These are phyloP conservation scores for Luidia sarsii DNA, from an alignment of 53 echinoderm and acorn worm species.

Conservation along the genomic window DNA sequence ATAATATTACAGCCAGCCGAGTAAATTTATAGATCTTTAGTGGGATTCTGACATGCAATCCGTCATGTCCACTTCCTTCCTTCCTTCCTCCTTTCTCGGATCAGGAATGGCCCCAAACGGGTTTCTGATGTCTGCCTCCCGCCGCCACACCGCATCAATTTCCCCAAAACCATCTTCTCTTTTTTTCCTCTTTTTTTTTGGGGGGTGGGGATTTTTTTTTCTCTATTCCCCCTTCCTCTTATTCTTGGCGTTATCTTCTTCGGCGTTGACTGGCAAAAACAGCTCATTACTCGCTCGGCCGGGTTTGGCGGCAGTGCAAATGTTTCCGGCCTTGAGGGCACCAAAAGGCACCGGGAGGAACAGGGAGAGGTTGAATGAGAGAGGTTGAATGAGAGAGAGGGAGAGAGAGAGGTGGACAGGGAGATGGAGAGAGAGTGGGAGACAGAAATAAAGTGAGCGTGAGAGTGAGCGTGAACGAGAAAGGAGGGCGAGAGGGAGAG, in stretches of 20 bases:
- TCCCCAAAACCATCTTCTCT: not conserved
- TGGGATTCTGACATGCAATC: constrained; percentile 50
- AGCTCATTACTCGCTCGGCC: constrained; percentile 46
- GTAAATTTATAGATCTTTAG: constrained; percentile 34
- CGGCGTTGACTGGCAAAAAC: not conserved
- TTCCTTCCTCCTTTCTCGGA: constrained; percentile 44
- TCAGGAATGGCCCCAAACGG: constrained; percentile 31
- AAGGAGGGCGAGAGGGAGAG: too few relatives aligned
- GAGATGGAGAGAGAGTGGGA: too few relatives aligned
- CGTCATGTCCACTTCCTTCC: constrained; percentile 51
- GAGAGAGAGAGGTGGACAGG: too few relatives aligned
- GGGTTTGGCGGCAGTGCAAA: constrained; percentile 49
- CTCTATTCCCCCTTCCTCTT: too few relatives aligned
- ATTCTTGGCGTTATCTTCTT: too few relatives aligned
- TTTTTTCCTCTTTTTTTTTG: constrained; percentile 7
- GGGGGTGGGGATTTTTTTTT: too few relatives aligned
- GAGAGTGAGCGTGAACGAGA: too few relatives aligned
- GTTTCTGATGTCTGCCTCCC: constrained; percentile 27
- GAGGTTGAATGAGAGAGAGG: too few relatives aligned
- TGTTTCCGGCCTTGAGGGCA: constrained; percentile 58
- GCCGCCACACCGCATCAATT: constrained; percentile 26
- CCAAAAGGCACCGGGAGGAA: too few relatives aligned
- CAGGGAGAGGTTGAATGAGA: too few relatives aligned
- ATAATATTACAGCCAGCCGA: constrained; percentile 24
- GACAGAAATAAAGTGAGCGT: too few relatives aligned